These are phyloP conservation scores for Egretta garzetta DNA, from an alignment of 2,113 vertebrate genomes.

Conservation along the genomic window DNA sequence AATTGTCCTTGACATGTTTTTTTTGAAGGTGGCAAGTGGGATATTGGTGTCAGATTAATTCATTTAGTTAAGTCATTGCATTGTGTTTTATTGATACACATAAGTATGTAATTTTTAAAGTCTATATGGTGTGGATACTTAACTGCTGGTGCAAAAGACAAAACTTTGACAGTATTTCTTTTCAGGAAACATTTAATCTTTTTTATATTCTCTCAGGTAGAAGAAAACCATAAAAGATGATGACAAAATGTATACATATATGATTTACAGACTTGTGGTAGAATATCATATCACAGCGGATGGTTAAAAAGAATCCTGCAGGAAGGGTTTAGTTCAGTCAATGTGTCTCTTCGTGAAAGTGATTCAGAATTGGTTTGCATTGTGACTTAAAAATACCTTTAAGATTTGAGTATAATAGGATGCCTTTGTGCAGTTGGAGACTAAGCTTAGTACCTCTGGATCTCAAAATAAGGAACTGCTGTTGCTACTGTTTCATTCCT, in stretches of 20 bases:
- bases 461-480: background rate
- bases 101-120: background rate
- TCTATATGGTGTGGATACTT: background rate
- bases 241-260: background rate
- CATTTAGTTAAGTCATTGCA: background rate
- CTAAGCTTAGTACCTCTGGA: background rate
- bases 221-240: background rate
- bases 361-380: background rate
- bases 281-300: background rate
- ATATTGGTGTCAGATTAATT: background rate
- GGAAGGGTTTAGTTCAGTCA: background rate
- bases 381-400: background rate
- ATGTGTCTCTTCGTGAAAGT: background rate
- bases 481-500: background rate
- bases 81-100: background rate
- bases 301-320: background rate
- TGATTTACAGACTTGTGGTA: background rate
- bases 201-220: background rate
- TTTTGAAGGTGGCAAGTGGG: background rate
- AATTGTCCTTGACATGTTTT: background rate
- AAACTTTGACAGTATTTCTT: background rate
- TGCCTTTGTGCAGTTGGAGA: background rate
- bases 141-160: background rate
- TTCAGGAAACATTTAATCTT: background rate
- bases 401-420: background rate